Evolutionary conservation across 2,888 invertebrate species (phyloP).

Genomic region (Baronia brevicornis): DNA sequence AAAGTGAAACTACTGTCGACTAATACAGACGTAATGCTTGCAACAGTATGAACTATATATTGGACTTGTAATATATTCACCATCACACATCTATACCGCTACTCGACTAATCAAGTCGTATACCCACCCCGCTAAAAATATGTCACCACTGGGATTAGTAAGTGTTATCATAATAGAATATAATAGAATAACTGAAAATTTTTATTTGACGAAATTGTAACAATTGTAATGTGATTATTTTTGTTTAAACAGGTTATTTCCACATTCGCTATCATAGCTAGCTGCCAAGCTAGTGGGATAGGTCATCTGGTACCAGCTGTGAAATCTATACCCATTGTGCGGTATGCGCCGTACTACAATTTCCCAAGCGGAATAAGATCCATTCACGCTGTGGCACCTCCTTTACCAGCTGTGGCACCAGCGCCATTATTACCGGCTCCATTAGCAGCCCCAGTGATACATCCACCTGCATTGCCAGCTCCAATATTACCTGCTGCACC

Average conservation of each 20-base stretch:
- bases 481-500: constrained; percentile 22
- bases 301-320: constrained; percentile 49
- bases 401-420: constrained; percentile 29
- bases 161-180: constrained; percentile 28
- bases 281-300: constrained; percentile 59
- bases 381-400: constrained; percentile 56
- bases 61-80: constrained; percentile 50
- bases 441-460: constrained; percentile 23
- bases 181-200: too few species aligned
- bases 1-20: constrained; percentile 64
- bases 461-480: constrained; percentile 29
- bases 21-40: constrained; percentile 61
- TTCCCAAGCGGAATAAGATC: constrained; percentile 58
- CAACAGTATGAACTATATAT: constrained; percentile 74
- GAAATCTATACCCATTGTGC: constrained; percentile 52
- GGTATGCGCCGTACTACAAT: constrained; percentile 67
- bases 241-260: constrained; percentile 45
- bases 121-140: constrained; percentile 31
- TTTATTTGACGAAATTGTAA: too few species aligned
- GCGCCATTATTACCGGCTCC: constrained; percentile 28
- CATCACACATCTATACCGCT: constrained; percentile 52
- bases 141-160: constrained; percentile 59
- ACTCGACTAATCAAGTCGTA: constrained; percentile 56
- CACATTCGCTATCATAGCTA: constrained; percentile 49
- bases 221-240: too few species aligned